Base-by-base conservation (phyloP, 2,797 vertebrate genomes). In the Threskiornis aethiopicus region DNA sequence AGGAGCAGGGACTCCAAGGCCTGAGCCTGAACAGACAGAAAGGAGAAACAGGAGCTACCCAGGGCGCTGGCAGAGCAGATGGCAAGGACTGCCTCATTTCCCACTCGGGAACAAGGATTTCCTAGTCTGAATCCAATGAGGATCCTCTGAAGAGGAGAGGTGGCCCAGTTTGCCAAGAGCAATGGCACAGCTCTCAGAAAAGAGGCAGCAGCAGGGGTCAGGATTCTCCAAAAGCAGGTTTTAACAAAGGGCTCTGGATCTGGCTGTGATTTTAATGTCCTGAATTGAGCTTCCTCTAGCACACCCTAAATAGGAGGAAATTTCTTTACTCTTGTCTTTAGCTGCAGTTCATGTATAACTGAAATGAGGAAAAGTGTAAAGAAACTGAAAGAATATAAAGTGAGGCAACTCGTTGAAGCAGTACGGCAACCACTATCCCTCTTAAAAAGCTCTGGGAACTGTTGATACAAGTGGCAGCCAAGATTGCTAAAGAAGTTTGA, bases 121-220 rank as follows among this genome's bases (percentile, higher is more conserved):
- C 67, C 64, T 31, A 52, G 51, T 28, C 25, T 87, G 54, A 65
- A 25, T 73, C 31, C 3, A 1, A 24, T 25, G 47, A 77, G 37
- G 35, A 47, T 49, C 10, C 10, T 73, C 62, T 51, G 55, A 90
- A 86, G 69, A 55, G n/a, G 21, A 86, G 54, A 80, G 28, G 15
- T 86, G 58, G 42, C 7, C 17, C 55, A 62, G 70, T 87, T 90
- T 94, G 84, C 90, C 80, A 90, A 93, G 28, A 89, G 33, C 37
- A 79, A 28, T 21, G 37, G 52, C 70, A 61, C 25, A 64, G 54
- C 33, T 39, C 61, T 81, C 49, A 79, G 77, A 76, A 90, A 92
- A 93, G 66, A 79, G 28, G 52, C 86, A 94, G 86, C 92, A 94
- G 90, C 71, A 89, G 90, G 75, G 67, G 52, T 94, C 55, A 92